Base-by-base conservation (phyloP, 2,113 vertebrate genomes). In the Amazona guildingii region DNA sequence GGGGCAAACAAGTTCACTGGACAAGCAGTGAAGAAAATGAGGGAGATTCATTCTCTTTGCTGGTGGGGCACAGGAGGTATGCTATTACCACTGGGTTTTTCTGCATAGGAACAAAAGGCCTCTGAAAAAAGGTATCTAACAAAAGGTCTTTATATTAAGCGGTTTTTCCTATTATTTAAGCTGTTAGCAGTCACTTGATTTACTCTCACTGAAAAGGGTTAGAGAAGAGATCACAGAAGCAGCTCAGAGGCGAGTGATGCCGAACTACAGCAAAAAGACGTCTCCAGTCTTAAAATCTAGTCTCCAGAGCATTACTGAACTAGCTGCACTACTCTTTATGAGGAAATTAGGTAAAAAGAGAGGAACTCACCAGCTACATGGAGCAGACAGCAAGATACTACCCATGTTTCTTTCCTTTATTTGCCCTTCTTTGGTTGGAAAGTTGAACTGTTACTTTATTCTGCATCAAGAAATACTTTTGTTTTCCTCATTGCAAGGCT, bases 21-120 rank as follows among this genome's bases (percentile, higher is more conserved):
- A 21, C 14, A 57, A 54, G 48, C 27, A 44, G 27, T 9, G n/a
- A 17, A 59, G 61, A 49, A 82, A 80, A 9, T 0, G 0, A 59
- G 19, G 12, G 54, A 59, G 27, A 17, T 52, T 4, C 7, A 7
- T 43, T 93, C 41, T 62, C 25, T 31, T 21, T 1, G 4, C n/a
- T 72, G 21, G 21, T 10, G 78, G 46, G 57, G 23, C 0, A 2
- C 57, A 43, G 74, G 16, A 33, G 10, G 5, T 46, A 16, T 11
- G 19, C n/a, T 33, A 1, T 48, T 66, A n/a, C 39, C 39, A 16
- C n/a, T 63, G 8, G 1, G 6, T 11, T 20, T 70, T 70, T 72
- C 17, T 39, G 43, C 79, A 75, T 9, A 21, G 46, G 24, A 75
- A 19, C 27, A 49, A 46, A 90, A 73, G 13, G 5, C 11, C 49